phyloP scores from a whole-genome alignment of 2,113 vertebrate genomes.

The Progne subis region DNA sequence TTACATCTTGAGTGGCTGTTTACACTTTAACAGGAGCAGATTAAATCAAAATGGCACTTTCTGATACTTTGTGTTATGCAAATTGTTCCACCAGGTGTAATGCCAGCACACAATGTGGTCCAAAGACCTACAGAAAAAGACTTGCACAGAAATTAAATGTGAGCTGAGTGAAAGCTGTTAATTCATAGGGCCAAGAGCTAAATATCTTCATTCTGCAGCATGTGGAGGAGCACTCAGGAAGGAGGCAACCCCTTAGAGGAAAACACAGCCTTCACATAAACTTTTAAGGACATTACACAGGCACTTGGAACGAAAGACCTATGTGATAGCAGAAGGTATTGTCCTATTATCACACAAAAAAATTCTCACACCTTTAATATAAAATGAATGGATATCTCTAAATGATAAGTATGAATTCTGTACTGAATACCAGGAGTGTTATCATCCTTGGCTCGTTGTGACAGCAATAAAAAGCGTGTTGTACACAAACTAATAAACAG shows the following conservation, averaged over 20 bases:
- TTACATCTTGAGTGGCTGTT: background rate
- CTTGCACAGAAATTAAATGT: constrained; percentile 61
- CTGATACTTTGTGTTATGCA: background rate
- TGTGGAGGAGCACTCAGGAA: background rate
- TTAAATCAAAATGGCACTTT: constrained; percentile 11
- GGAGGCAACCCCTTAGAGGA: background rate
- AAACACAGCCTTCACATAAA: background rate
- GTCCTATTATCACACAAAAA: background rate
- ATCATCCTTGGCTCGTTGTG: background rate
- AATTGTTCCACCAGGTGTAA: background rate
- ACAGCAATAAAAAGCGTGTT: background rate
- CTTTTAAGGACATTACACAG: background rate
- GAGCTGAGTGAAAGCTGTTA: background rate
- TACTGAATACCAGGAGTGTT: background rate
- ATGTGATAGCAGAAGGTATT: background rate
- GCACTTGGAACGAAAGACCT: background rate
- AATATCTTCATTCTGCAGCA: constrained; percentile 23
- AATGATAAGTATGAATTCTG: background rate
- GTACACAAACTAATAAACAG: background rate
- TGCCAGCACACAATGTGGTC: constrained; percentile 41
- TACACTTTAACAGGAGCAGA: background rate
- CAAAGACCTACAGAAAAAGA: constrained; percentile 19
- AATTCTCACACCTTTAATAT: background rate
- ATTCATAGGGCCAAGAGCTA: background rate
- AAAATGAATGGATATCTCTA: background rate